A percentile compares a stretch with the other conserved stretches of the same genome.
Conservation (phyloP, 2,888 invertebrate genomes). For the Dryomyza anilis region DNA sequence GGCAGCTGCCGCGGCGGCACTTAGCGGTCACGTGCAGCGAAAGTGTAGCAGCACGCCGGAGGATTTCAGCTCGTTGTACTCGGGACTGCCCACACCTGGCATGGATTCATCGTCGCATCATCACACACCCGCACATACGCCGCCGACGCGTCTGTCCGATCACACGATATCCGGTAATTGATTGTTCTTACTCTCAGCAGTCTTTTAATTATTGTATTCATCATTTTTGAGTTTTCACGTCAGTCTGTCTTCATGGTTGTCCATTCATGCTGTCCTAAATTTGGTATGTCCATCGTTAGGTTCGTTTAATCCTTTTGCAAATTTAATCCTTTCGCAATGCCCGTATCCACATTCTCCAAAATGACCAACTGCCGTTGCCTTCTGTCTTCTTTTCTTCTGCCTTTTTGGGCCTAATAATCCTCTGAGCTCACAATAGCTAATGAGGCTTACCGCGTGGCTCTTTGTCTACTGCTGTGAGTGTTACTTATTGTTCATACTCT, state of each 20-base stretch:
- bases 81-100: conserved; percentile 64
- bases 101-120: conserved; percentile 65
- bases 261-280: too few species aligned
- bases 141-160: conserved; percentile 67
- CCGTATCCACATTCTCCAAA: background rate
- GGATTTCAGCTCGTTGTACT: conserved; percentile 87
- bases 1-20: conserved; percentile 64
- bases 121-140: conserved; percentile 74
- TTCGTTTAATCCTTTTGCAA: conserved; percentile 39
- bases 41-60: conserved; percentile 88
- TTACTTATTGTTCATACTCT: conserved; percentile 15
- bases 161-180: conserved; percentile 68
- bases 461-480: conserved; percentile 7
- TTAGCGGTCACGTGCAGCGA: conserved; percentile 58
- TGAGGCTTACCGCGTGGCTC: conserved; percentile 13
- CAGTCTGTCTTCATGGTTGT: too few species aligned
- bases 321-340: background rate
- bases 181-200: conserved; percentile 22
- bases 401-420: too few species aligned
- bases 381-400: background rate
- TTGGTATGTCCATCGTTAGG: conserved; percentile 22
- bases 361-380: conserved; percentile 21
- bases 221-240: background rate
- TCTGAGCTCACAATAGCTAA: conserved; percentile 27
- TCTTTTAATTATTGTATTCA: background rate